Evolutionary conservation across 2,888 invertebrate genomes (phyloP).

Genomic region (Drosophila mayaguana): DNA sequence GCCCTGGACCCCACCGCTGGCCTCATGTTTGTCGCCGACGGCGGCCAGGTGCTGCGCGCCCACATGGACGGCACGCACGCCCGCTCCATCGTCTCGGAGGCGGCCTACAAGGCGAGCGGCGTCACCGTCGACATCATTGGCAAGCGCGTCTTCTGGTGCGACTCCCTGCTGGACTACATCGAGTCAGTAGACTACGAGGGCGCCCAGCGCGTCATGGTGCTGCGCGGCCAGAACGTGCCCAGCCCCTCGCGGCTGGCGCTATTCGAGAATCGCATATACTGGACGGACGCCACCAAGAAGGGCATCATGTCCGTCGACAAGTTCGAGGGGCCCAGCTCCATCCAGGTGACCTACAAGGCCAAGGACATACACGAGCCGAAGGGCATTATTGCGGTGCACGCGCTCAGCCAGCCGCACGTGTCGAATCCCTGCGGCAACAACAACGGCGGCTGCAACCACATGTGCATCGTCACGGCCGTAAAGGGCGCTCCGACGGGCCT

Average conservation of each 20-base stretch:
- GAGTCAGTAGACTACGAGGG: slow-evolving; percentile 98
- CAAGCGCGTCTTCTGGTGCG: slow-evolving; percentile 97
- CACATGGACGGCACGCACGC: slow-evolving; percentile 97
- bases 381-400: slow-evolving; percentile 93
- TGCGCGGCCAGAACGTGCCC: slow-evolving; percentile 93
- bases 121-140: slow-evolving; percentile 96
- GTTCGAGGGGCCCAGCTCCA: slow-evolving; percentile 91
- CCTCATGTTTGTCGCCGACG: slow-evolving; percentile 94
- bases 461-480: slow-evolving; percentile 95
- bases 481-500: slow-evolving; percentile 88
- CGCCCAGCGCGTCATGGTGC: slow-evolving; percentile 90
- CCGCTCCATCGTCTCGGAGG: slow-evolving; percentile 94
- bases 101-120: slow-evolving; percentile 97
- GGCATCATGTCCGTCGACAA: slow-evolving; percentile 95
- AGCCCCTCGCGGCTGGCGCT: slow-evolving; percentile 93
- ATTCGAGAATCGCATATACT: slow-evolving; percentile 94
- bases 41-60: slow-evolving; percentile 92
- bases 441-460: slow-evolving; percentile 96
- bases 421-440: slow-evolving; percentile 94
- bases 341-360: slow-evolving; percentile 92
- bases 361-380: slow-evolving; percentile 93
- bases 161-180: slow-evolving; percentile 96
- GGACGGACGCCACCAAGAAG: slow-evolving; percentile 96
- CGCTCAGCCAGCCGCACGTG: slow-evolving; percentile 90
- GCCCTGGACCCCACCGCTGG: slow-evolving; percentile 97